A percentile compares a stretch with the other conserved stretches of the same genome.
phyloP scores from a whole-genome alignment of 2,797 vertebrate genomes.

The Hyperoplus immaculatus region DNA sequence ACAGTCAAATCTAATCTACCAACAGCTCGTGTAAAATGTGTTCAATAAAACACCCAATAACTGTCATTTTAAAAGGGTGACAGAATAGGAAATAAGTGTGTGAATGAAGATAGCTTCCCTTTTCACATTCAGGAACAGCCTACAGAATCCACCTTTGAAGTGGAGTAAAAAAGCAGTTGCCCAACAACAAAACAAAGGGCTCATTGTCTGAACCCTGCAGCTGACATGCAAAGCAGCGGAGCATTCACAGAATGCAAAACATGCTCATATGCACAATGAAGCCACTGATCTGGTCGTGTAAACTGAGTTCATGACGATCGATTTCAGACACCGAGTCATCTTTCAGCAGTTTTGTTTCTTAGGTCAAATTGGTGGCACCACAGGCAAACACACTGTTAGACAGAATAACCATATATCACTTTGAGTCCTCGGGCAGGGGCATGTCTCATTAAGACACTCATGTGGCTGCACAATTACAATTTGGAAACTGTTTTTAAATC shows the following conservation, averaged over 20 bases:
- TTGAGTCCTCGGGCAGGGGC: neutral
- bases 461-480: neutral
- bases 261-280: conserved; percentile 66
- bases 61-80: conserved; percentile 32
- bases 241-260: conserved; percentile 82
- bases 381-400: neutral
- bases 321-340: conserved; percentile 44
- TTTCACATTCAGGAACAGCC: conserved; percentile 61
- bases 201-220: conserved; percentile 74
- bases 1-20: conserved; percentile 29
- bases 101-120: conserved; percentile 58
- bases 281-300: conserved; percentile 64
- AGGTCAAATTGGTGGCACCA: conserved; percentile 5
- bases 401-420: neutral
- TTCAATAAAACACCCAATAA: conserved; percentile 13
- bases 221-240: conserved; percentile 78
- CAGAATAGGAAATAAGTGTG: conserved; percentile 35
- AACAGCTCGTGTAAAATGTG: neutral
- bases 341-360: conserved; percentile 28
- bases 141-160: conserved; percentile 76
- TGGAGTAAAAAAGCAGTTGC: conserved; percentile 76
- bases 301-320: conserved; percentile 52
- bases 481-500: neutral
- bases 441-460: neutral
- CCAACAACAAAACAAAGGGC: conserved; percentile 81